A percentile compares a stretch with the other conserved stretches of the same genome.
Conservation (phyloP, 2,113 vertebrate genomes). For the Nesoenas mayeri region DNA sequence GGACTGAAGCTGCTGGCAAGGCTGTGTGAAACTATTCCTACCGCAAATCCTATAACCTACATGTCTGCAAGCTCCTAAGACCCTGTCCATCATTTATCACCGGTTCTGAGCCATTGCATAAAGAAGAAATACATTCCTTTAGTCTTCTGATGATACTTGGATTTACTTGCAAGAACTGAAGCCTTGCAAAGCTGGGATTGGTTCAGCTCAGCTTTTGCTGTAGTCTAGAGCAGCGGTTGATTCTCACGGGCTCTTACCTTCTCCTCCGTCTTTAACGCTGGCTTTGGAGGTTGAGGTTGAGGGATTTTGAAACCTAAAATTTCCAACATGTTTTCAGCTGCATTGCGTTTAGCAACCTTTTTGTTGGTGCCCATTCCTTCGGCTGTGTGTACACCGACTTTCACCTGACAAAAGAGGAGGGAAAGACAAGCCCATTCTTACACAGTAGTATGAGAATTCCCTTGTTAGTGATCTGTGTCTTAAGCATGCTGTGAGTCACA, state of each 20-base stretch:
- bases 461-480: background rate
- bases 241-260: conserved; percentile 77
- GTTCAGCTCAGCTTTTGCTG: background rate
- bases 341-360: conserved; percentile 96
- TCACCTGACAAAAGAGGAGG: conserved; percentile 78
- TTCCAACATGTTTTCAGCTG: conserved; percentile 97
- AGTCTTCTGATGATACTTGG: background rate
- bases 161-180: background rate
- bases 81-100: background rate
- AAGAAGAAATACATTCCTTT: background rate
- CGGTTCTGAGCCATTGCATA: background rate
- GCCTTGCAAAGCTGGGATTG: background rate
- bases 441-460: background rate
- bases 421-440: background rate
- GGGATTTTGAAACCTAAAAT: conserved; percentile 96
- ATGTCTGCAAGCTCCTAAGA: background rate
- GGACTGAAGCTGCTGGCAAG: background rate
- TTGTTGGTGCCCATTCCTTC: conserved; percentile 96
- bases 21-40: background rate
- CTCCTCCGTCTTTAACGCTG: conserved; percentile 95
- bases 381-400: conserved; percentile 87
- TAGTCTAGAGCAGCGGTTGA: background rate
- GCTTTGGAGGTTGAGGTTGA: conserved; percentile 92
- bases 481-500: background rate
- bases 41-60: background rate